Evolutionary conservation across 2,113 vertebrate genomes (phyloP), one percentile per base, ranked within the genome.

Genomic region (Anguilla japonica): DNA sequence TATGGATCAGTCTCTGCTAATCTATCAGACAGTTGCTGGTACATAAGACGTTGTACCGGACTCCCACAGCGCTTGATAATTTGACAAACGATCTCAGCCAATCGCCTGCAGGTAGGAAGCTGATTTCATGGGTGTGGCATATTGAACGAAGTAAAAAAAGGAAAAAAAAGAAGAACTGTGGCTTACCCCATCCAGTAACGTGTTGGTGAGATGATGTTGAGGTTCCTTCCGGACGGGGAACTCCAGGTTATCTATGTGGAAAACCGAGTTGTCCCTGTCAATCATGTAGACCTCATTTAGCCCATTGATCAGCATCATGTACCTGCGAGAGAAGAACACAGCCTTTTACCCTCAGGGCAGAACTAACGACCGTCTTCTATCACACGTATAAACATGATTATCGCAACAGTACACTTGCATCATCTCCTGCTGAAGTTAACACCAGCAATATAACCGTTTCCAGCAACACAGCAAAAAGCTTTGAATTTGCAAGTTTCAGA

Each of bases 301-400:
- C 81, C 98, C 98, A 90, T 98, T 97, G 91, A 99, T 97, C 89
- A 99, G 90, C 98, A 99, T 99, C 98, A 99, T 99, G 91, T 99
- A 99, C 92, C 98, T 99, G 93, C 29, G 84, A 92, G 87, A 81
- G 41, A 87, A 56, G 16, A 14, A 34, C n/a, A 75, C n/a, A 75
- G 26, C 16, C 9, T 34, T 75, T n/a, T 13, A 75, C 71, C 26
- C n/a, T 67, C 20, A 9, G 57, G 57, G 2, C 13, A 60, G 14
- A 60, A 1, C 14, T 9, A 20, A 46, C 13, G 22, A 67, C 60
- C 60, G 15, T 71, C n/a, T 13, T n/a, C 5, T 34, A 75, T 7
- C 71, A 75, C 1, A 75, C 11, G n/a, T 14, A 53, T 53, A 53
- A 53, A 53, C 50, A 2, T 1, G 60, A 67, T 67, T 20, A 26